phyloP scores from a whole-genome alignment of 2,888 invertebrate species.

The Taphrorychus bicolor region DNA sequence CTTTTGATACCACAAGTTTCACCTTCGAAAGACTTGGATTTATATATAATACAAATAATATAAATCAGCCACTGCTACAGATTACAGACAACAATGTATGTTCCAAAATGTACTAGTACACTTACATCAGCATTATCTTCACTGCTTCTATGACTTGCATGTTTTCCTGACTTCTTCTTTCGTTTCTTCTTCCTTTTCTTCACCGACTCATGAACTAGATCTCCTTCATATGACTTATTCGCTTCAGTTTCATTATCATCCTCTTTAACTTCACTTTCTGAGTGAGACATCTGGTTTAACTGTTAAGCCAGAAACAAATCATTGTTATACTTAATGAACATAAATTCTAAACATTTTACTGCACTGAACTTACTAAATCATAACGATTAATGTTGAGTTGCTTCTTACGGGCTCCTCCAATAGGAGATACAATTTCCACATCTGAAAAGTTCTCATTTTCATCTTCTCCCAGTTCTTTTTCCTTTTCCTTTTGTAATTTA shows the following conservation, averaged over 20 bases:
- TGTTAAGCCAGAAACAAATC: background rate
- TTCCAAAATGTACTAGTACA: conserved; percentile 26
- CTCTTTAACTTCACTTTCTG: conserved; percentile 74
- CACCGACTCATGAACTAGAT: conserved; percentile 60
- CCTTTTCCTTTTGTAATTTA: conserved; percentile 69
- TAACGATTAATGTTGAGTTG: conserved; percentile 72
- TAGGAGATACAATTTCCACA: conserved; percentile 62
- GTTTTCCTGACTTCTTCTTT: conserved; percentile 69
- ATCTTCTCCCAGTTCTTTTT: conserved; percentile 63
- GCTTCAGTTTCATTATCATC: conserved; percentile 72
- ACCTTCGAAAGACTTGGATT: too few species aligned
- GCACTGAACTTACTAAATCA: conserved; percentile 72
- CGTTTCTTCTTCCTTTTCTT: conserved; percentile 70
- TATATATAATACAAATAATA: too few species aligned
- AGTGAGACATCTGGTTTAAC: conserved; percentile 65
- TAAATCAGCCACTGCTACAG: too few species aligned
- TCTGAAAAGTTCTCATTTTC: conserved; percentile 59
- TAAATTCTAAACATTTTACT: too few species aligned
- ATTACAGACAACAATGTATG: too few species aligned
- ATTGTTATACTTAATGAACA: background rate
- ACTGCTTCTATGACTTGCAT: conserved; percentile 64
- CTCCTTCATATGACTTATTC: conserved; percentile 63
- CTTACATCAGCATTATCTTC: conserved; percentile 70
- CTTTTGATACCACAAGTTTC: too few species aligned
- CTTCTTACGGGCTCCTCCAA: conserved; percentile 64